Percentiles rank a stretch among this genome's conserved stretches.
These are phyloP conservation scores for Gymnorhina tibicen DNA, from an alignment of 2,113 vertebrate species.

Conservation along the genomic window DNA sequence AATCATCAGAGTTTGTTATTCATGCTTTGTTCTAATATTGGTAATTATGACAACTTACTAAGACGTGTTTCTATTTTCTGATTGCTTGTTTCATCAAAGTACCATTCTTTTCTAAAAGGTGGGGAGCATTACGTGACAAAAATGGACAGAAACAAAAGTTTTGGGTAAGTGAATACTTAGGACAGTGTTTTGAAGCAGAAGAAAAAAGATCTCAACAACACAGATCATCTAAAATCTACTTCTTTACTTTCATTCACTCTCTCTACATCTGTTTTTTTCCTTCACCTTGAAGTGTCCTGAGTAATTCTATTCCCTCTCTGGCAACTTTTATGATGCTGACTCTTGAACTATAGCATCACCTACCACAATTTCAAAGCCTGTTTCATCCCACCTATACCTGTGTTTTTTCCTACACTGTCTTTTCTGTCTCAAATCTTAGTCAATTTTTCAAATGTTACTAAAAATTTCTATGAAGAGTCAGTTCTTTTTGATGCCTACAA, in stretches of 20 bases:
- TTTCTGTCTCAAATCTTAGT: not conserved
- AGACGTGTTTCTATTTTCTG: not conserved
- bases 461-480: not conserved
- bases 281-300: not conserved
- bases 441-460: not conserved
- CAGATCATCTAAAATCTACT: not conserved
- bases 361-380: not conserved
- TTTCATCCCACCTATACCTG: not conserved
- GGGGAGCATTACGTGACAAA: conserved; percentile 63
- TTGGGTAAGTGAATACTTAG: conserved; percentile 67
- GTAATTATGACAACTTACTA: not conserved
- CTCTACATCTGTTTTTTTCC: not conserved
- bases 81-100: not conserved
- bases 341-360: not conserved
- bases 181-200: not conserved
- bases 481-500: not conserved
- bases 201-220: not conserved
- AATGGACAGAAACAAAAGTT: conserved; percentile 69
- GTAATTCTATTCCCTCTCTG: not conserved
- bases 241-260: not conserved
- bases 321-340: not conserved
- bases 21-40: not conserved
- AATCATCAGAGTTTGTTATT: not conserved
- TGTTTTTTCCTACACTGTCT: not conserved
- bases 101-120: conserved; percentile 55